Evolutionary conservation across 2,113 vertebrate genomes (phyloP).

Genomic region (Climacteris rufus): DNA sequence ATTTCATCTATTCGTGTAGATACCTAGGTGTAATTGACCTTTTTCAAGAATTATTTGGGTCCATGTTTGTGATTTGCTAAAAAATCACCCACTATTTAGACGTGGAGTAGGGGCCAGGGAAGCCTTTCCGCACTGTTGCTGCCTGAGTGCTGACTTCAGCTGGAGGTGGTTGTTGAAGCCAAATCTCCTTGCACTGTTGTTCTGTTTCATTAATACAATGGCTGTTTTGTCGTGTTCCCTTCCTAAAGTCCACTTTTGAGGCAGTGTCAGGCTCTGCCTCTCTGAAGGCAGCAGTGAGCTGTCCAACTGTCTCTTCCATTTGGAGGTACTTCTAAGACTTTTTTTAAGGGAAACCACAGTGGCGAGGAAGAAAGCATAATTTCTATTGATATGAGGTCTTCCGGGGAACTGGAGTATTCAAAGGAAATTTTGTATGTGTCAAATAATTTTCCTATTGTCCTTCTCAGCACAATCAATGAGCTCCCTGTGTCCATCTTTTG

Average conservation of each 20-base stretch:
- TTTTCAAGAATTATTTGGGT: neutral
- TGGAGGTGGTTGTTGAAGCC: neutral
- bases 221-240: neutral
- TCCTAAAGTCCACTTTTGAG: neutral
- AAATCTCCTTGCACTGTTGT: neutral
- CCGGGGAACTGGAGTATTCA: neutral
- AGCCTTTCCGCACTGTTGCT: neutral
- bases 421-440: neutral
- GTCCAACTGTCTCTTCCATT: neutral
- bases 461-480: neutral
- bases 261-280: neutral
- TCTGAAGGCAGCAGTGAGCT: neutral
- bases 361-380: neutral
- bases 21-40: neutral
- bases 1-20: neutral
- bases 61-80: neutral
- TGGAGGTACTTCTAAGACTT: neutral
- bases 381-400: neutral
- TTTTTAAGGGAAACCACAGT: neutral
- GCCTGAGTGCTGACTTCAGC: neutral
- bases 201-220: neutral
- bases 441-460: neutral
- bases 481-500: neutral
- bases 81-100: neutral
- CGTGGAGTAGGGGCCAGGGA: neutral